Percentiles rank a stretch among this genome's conserved stretches.
phyloP scores from a whole-genome alignment of 2,113 vertebrate species.

The Leptosomus discolor region DNA sequence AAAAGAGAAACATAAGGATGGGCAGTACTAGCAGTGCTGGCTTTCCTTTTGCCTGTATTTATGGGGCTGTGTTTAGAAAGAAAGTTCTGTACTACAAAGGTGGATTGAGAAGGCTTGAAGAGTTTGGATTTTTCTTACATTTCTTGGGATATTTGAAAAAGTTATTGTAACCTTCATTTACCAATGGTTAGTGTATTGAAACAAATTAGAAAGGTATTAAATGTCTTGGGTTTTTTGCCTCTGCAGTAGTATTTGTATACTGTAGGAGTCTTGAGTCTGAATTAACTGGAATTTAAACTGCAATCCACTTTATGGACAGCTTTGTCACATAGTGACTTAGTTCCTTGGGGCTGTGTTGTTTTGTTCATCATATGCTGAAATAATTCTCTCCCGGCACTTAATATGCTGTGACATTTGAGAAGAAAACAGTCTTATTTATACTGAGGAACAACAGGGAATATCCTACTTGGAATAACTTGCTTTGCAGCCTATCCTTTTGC shows the following conservation, averaged over 20 bases:
- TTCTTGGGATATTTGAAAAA: not conserved
- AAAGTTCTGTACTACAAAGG: not conserved
- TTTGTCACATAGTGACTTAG: not conserved
- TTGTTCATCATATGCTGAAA: slow-evolving; percentile 23
- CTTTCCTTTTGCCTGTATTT: not conserved
- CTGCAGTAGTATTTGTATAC: not conserved
- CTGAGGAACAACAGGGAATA: slow-evolving; percentile 24
- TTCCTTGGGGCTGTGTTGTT: not conserved
- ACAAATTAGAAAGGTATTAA: not conserved
- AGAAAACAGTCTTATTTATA: slow-evolving; percentile 24
- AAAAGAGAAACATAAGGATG: not conserved
- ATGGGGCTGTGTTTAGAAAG: not conserved
- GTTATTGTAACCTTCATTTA: not conserved
- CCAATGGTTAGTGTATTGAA: not conserved
- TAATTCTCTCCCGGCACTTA: slow-evolving; percentile 32
- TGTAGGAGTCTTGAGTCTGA: not conserved
- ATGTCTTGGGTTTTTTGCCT: not conserved
- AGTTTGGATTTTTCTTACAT: fast-evolving
- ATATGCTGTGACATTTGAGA: slow-evolving; percentile 51
- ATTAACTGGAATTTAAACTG: not conserved
- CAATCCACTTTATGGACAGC: not conserved
- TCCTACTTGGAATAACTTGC: not conserved
- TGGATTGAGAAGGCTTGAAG: not conserved
- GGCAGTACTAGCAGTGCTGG: not conserved
- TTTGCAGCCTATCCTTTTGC: slow-evolving; percentile 3